Evolutionary conservation across 2,113 vertebrate genomes (phyloP), one percentile per base, ranked within the genome.

Genomic region (Hiodon alosoides): DNA sequence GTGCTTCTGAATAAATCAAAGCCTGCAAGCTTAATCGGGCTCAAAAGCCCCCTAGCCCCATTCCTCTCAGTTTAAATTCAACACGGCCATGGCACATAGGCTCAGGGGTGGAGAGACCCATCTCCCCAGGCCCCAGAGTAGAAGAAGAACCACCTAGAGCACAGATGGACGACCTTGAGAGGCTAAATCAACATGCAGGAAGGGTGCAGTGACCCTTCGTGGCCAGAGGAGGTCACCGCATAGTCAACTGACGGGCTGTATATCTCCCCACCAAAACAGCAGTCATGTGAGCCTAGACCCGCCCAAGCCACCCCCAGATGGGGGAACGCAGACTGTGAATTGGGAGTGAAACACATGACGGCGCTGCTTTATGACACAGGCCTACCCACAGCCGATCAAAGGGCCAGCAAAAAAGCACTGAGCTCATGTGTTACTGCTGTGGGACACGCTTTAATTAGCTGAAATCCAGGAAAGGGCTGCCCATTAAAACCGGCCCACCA

Each of bases 1-100:
- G 13, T 4, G 0, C 47, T 48, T 54, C 55, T 31, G 48, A 71
- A 71, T 71, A 71, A 71, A 71, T 71, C 17, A 59, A 31, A 16
- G 17, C 54, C 59, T 31, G 31, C 69, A 60, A 9, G 54, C n/a
- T n/a, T n/a, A 69, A 58, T n/a, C 50, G 48, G 48, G 48, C 67
- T 69, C 67, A 16, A 54, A 31, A 31, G 31, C 31, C 31, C 52
- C 17, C 67, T 52, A 17, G 52, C 52, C 50, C 67, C 14, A 4
- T 6, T 71, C 69, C 2, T 48, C 53, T 7, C 31, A 7, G 46
- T 48, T 59, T 59, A 59, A 6, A 59, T 52, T 50, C 10, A 48
- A 31, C 6, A 2, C 54, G 7, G 13, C 17, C 8, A 10, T 3
- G 46, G 31, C 11, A 31, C 31, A 31, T 31, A 8, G 46, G 46